These are phyloP conservation scores for Urocitellus parryii DNA, from an alignment of 2,113 vertebrate species.

Conservation along the genomic window DNA sequence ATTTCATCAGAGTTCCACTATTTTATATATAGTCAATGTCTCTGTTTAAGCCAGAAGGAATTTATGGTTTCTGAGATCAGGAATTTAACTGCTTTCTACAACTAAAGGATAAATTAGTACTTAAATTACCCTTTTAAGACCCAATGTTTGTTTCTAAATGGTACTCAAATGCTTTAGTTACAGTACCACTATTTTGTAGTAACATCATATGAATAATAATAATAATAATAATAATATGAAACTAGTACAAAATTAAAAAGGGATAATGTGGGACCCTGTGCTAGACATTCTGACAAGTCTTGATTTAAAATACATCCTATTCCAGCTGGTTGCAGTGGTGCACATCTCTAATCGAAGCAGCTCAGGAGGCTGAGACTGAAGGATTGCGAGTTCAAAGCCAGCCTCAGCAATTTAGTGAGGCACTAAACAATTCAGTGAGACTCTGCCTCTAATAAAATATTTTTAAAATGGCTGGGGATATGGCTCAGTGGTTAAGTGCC, in stretches of 20 bases:
- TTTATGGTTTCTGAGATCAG: conserved; percentile 68
- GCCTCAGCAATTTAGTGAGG: too few species aligned
- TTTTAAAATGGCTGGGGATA: too few species aligned
- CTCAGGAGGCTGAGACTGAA: too few species aligned
- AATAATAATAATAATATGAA: conserved; percentile 1
- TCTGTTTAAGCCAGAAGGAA: conserved; percentile 58
- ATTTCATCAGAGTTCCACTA: conserved; percentile 60
- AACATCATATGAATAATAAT: conserved; percentile 6
- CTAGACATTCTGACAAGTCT: conserved; percentile 54
- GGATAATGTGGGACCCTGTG: not conserved
- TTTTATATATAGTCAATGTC: conserved; percentile 38
- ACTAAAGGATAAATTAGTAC: conserved; percentile 35
- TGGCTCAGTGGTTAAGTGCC: too few species aligned
- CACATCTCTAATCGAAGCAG: too few species aligned
- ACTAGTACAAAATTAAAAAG: not conserved
- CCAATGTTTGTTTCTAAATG: not conserved
- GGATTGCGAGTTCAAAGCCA: too few species aligned
- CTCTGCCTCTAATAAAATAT: too few species aligned
- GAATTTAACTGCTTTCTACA: conserved; percentile 63
- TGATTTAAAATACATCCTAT: conserved; percentile 44
- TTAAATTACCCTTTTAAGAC: conserved; percentile 22
- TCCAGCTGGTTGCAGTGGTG: not conserved
- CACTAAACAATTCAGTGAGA: too few species aligned
- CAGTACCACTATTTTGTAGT: conserved; percentile 38
- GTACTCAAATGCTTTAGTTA: conserved; percentile 22